Percentiles rank a stretch among this genome's conserved stretches.
Conservation (phyloP, 2,888 invertebrate genomes). For the Tinea trinotella region DNA sequence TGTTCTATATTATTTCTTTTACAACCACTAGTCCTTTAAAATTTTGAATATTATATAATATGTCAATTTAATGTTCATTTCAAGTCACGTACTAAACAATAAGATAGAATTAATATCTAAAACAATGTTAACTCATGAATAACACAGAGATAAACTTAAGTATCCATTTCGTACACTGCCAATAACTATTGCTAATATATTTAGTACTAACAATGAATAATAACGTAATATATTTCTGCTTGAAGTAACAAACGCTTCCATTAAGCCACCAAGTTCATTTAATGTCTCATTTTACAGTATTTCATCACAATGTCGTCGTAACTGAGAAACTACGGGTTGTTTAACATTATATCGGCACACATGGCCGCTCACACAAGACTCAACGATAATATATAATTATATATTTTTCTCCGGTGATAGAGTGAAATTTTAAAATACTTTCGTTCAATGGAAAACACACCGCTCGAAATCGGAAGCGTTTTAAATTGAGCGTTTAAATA, state of each 20-base stretch:
- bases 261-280: not conserved
- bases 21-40: too few species aligned
- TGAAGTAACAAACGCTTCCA: not conserved
- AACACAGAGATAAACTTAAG: too few species aligned
- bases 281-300: conserved; percentile 2
- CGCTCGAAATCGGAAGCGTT: conserved; percentile 43
- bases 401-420: conserved; percentile 20
- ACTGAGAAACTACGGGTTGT: not conserved
- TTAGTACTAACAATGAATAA: too few species aligned
- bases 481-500: conserved; percentile 29
- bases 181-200: too few species aligned
- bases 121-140: too few species aligned
- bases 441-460: conserved; percentile 37
- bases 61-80: too few species aligned
- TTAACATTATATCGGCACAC: not conserved
- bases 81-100: too few species aligned
- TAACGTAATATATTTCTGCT: too few species aligned
- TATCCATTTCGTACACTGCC: too few species aligned
- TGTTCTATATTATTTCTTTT: too few species aligned
- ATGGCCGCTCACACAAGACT: conserved; percentile 6
- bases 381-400: conserved; percentile 19
- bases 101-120: too few species aligned
- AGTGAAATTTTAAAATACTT: conserved; percentile 22
- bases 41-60: too few species aligned
- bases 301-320: not conserved